Base-by-base conservation (phyloP, 1,140 invertebrate species). In the Muscidifurax raptorellus region DNA sequence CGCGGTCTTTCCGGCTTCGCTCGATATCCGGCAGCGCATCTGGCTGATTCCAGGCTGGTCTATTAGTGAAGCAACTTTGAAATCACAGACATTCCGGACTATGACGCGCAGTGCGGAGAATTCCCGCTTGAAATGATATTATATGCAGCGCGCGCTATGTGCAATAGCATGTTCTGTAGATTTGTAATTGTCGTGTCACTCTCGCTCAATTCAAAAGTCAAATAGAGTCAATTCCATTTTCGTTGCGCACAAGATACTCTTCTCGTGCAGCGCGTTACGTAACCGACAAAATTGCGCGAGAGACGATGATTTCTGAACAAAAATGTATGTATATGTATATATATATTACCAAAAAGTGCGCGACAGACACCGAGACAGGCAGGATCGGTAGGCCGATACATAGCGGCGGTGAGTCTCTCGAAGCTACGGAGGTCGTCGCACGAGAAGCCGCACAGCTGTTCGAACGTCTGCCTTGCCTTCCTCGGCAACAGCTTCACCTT, bases 281-380 rank as follows among this genome's bases (percentile, higher is more conserved):
- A 40, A 36, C n/a, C n/a, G n/a, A n/a, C n/a, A n/a, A n/a, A n/a
- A n/a, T n/a, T n/a, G 7, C 7, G 36, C 36, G 36, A 40, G 7
- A 9, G 10, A 40, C 10, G 7, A 12, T 0, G 36, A 40, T 40
- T 40, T 40, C 7, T 9, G 36, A 40, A 9, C 7, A 40, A 40
- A 40, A 40, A 0, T n/a, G n/a, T n/a, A n/a, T n/a, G n/a, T n/a
- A 40, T 9, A 36, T 36, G 5, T 36, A 5, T 36, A 9, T 9
- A 40, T 9, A 6, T 40, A 93, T 95, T 93, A 97, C 96, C 97
- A 91, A 96, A 98, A 0, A 97, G 90, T 86, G 96, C 95, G 80
- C 97, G 94, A 22, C 95, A 94, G 0, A 97, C 91, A n/a, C 96
- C 97, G 30, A 98, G 93, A 89, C 95, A 95, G 0, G 96, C 95